Base-by-base conservation (phyloP, 2,797 vertebrate species). In the Cirrhinus mrigala region DNA sequence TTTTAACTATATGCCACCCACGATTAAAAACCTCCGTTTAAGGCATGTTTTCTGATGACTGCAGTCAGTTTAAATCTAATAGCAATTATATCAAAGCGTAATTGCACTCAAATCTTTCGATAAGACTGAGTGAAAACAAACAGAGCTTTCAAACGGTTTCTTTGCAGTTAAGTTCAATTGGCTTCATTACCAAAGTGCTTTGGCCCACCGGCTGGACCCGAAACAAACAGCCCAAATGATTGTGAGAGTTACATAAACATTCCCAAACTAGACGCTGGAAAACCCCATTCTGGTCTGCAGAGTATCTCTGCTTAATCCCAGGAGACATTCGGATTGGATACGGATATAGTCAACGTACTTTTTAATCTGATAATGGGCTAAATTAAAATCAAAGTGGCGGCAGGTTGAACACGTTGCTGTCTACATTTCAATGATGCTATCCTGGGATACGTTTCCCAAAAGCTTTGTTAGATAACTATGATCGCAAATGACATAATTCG, bases 61-160 rank as follows among this genome's bases (percentile, higher is more conserved):
- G 82, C 84, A 81, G 76, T 89, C 87, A 58, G 73, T 90, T 89
- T 85, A 88, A 86, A 89, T 87, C 88, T 86, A 81, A 88, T 81
- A 80, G 77, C 74, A 75, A 62, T 27, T 88, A 70, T 78, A 81
- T 87, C 79, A 87, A 87, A 87, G 88, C 73, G 84, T 88, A 86
- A 89, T 89, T 82, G 90, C 89, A 68, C 86, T 88, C 84, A 89
- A 79, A 89, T 76, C 85, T 74, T 87, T 89, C 91, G 86, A 91
- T 89, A 90, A 87, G 83, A 64, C 84, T 90, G 75, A 86, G 86
- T 89, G 84, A 92, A 93, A 93, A 92, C 89, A 92, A 92, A 90
- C 85, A 90, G 85, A 73, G 73, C 87, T 90, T 88, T 87, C 87
- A 89, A 89, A 91, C 89, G 84, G 73, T 81, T 88, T 66, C 80